Base-by-base conservation (phyloP, 1,140 invertebrate genomes). In the Eciton burchellii region DNA sequence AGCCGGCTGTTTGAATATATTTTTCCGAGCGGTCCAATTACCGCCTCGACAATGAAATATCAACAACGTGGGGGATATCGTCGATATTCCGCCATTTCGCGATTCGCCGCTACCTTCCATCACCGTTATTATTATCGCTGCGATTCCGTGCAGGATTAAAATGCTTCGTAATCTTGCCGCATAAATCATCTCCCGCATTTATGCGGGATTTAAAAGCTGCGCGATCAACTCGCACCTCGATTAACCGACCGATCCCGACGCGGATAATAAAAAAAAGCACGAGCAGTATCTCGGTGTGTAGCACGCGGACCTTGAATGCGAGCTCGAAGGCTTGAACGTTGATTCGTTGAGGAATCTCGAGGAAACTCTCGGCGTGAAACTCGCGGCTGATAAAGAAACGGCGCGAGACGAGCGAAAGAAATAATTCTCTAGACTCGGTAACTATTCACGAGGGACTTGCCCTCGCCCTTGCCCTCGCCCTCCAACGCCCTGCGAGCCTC, bases 11-110 rank as follows among this genome's bases (percentile, higher is more conserved):
- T 47, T 43, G 29, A 54, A 81, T 72, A 60, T 81, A 68, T 41
- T 57, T 56, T 49, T 59, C 47, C 62, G 71, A 83, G 71, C 84
- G 66, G 70, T 57, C 83, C 82, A 85, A 85, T 83, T 83, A 85
- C 35, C 68, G 65, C 57, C 70, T 57, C 63, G 72, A 43, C 54
- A 54, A 74, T 24, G 26, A 49, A 68, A 54, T 68, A 43, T 24
- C 29, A 68, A 66, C 47, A n/a, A n/a, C n/a, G n/a, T n/a, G n/a
- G n/a, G n/a, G n/a, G n/a, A n/a, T n/a, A 16, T 52, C 21, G 63
- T 77, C 12, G 16, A 19, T 26, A 19, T 77, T 66, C 14, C 47
- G 41, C 11, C 6, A 74, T 29, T 6, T 5, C 26, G 5, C 11
- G 57, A 29, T 57, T 56, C 35, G 6, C 29, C 41, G 9, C 41